Percentiles rank a stretch among this genome's conserved stretches.
Evolutionary conservation across 2,797 vertebrate genomes (phyloP).

Genomic region (Chrysocyon brachyurus): DNA sequence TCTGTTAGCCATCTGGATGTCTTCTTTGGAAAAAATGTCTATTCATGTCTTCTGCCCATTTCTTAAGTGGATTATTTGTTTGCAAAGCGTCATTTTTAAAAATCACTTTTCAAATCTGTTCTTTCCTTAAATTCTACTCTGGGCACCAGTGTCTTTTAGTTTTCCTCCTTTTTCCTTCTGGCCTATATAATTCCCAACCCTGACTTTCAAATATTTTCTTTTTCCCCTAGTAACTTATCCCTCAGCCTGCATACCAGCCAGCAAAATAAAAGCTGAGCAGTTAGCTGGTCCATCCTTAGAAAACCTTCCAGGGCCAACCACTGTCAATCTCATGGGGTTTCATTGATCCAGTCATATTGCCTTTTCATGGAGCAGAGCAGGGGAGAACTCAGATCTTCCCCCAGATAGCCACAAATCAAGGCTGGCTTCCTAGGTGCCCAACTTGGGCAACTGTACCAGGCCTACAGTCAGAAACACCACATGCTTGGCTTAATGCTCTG

Average conservation of each 20-base stretch:
- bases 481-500: fast-evolving
- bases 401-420: background rate
- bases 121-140: background rate
- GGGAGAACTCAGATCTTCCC: background rate
- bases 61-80: background rate
- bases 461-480: background rate
- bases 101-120: background rate
- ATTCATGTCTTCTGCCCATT: background rate
- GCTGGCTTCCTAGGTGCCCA: fast-evolving
- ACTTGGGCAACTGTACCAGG: fast-evolving
- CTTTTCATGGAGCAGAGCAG: background rate
- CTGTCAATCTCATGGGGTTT: background rate
- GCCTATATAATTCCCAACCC: background rate
- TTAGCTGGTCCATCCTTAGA: background rate
- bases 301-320: background rate
- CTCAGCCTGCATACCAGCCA: background rate
- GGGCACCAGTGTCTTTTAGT: background rate
- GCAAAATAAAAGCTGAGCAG: background rate
- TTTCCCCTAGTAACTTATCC: background rate
- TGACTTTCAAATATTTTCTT: background rate
- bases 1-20: background rate
- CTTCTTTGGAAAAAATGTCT: background rate
- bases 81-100: background rate
- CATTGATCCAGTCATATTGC: background rate
- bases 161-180: background rate